phyloP scores from a whole-genome alignment of 1,140 invertebrate species.

The Heliothis subflexa region DNA sequence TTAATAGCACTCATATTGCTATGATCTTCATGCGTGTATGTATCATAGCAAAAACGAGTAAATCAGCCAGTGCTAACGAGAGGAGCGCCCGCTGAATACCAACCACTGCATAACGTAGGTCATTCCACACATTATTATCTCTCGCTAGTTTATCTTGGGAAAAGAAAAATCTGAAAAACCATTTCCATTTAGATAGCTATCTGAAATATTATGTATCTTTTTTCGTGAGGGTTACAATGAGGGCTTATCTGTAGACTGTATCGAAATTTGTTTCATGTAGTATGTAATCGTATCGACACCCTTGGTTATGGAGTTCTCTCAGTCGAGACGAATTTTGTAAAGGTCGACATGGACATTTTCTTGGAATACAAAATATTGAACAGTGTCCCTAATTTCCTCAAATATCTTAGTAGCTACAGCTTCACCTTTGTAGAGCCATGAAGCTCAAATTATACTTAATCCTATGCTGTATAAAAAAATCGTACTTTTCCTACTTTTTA shows the following conservation, averaged over 20 bases:
- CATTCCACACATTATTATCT: background rate
- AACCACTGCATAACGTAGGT: background rate
- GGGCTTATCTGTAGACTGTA: no score
- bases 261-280: no score
- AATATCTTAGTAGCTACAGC: no score
- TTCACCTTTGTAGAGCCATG: no score
- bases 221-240: background rate
- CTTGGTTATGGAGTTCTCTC: no score
- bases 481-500: background rate
- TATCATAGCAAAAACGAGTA: background rate
- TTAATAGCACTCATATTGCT: background rate
- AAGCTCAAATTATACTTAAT: background rate
- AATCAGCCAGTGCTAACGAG: background rate
- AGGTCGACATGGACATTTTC: no score
- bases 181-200: conserved; percentile 18
- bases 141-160: conserved; percentile 3
- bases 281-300: no score
- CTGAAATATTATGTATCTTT: background rate
- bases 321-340: no score
- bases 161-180: background rate
- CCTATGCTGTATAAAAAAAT: background rate
- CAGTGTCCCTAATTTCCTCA: no score
- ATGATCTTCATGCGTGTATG: background rate
- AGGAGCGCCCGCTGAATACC: background rate
- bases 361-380: no score